These are phyloP conservation scores for Morinoia aosen DNA, from an alignment of 2,888 invertebrate species.

Conservation along the genomic window DNA sequence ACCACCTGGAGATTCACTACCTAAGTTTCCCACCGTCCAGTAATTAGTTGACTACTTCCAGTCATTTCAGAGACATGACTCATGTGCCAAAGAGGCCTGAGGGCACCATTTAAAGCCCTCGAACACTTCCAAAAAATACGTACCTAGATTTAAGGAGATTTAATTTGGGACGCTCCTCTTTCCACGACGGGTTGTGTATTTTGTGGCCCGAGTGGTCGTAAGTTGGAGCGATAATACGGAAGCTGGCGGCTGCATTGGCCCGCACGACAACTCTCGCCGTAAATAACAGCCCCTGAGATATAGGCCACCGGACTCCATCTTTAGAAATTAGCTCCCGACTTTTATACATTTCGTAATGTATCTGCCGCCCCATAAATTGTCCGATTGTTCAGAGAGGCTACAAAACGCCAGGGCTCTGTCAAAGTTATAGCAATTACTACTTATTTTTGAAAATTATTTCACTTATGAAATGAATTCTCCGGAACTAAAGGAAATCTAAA, in stretches of 20 bases:
- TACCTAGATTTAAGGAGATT: not conserved
- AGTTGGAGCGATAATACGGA: slow-evolving; percentile 22
- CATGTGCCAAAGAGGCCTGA: not conserved
- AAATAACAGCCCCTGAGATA: slow-evolving; percentile 39
- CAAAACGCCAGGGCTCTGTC: not conserved
- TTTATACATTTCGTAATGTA: slow-evolving; percentile 25
- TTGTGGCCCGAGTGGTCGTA: slow-evolving; percentile 22
- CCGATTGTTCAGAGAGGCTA: not conserved
- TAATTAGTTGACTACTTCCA: not conserved
- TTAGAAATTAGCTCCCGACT: slow-evolving; percentile 40
- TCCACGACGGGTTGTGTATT: slow-evolving; percentile 1
- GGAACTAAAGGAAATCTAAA: not conserved
- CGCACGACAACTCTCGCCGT: not conserved
- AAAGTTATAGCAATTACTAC: not conserved
- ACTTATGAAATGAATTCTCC: not conserved
- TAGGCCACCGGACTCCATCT: not conserved
- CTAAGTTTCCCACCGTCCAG: not conserved
- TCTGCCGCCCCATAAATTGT: not conserved
- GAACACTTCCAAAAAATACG: not conserved
- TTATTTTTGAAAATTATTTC: not conserved
- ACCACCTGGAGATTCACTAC: not conserved
- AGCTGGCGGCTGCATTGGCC: slow-evolving; percentile 8
- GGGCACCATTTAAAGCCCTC: not conserved
- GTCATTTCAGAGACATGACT: not conserved
- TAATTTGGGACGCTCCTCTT: not conserved